Evolutionary conservation across 2,797 vertebrate genomes (phyloP), one percentile per base, ranked within the genome.

Genomic region (Loriculus beryllinus): DNA sequence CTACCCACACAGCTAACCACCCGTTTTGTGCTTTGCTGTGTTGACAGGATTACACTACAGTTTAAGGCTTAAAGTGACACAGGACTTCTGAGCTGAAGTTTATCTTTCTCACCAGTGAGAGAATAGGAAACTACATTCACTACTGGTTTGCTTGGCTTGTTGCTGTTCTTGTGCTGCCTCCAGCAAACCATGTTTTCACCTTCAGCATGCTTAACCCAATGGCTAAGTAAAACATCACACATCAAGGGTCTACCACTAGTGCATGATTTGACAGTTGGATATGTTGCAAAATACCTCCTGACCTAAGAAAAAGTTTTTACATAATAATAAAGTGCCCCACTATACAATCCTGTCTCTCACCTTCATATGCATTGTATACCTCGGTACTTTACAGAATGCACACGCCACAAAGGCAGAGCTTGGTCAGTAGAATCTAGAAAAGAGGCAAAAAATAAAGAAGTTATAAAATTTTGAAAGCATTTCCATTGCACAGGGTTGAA

Each of bases 111-210:
- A 51, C 19, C 3, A 2, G 9, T 54, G 37, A 79, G 49, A 7
- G 56, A 71, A 87, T n/a, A 82, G 56, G 28, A 94, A 68, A 65
- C 19, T 60, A 59, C 33, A 33, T 35, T 35, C 39, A n/a, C 19
- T 8, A 64, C 26, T 63, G 48, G 15, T 75, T 90, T 82, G 28
- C 54, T 71, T 78, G 57, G 47, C n/a, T 81, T 75, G 17, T 86
- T 37, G 29, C 64, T 88, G 43, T 67, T 48, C 79, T 81, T 52
- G 23, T 43, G 31, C 51, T 65, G 43, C 31, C 69, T 94, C 60
- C 56, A 91, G 63, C 15, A 88, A 88, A 81, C 81, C 42, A 88
- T 52, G 57, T 79, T 96, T 95, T 77, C 74, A 60, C 84, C 89
- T 91, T 88, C 42, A 80, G 20, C 33, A 56, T 84, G 59, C 74